phyloP scores from a whole-genome alignment of 2,797 vertebrate species.

The Lutra lutra region DNA sequence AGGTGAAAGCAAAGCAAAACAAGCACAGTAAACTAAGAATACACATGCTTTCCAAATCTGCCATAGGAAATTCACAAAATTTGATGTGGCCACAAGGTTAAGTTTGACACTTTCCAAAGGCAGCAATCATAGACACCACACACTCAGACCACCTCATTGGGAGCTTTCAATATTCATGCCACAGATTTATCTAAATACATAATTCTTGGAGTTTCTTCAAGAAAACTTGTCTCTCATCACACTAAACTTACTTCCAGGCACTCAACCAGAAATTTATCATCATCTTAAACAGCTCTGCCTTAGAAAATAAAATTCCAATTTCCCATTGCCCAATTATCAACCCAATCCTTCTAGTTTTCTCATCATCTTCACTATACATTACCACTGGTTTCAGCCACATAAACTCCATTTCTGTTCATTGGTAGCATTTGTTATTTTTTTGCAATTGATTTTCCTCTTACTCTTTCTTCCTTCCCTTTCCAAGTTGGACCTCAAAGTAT shows the following conservation, averaged over 20 bases:
- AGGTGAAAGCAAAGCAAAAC: slow-evolving; percentile 7
- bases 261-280: not conserved
- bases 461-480: not conserved
- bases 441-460: not conserved
- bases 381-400: not conserved
- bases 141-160: not conserved
- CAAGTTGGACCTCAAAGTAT: not conserved
- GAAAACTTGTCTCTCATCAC: not conserved
- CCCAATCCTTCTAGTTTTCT: not conserved
- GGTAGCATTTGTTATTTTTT: not conserved
- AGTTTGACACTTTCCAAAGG: not conserved
- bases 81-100: not conserved
- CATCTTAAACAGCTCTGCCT: not conserved
- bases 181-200: not conserved
- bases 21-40: not conserved
- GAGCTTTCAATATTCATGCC: not conserved
- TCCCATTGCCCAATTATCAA: not conserved
- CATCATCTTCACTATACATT: not conserved
- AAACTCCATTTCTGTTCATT: not conserved
- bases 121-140: not conserved
- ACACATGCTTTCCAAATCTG: not conserved
- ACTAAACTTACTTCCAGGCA: not conserved
- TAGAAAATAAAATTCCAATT: slow-evolving; percentile 2
- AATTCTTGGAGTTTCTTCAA: not conserved
- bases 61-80: not conserved